phyloP scores from a whole-genome alignment of 2,113 vertebrate species.

The Campylomormyrus numenius region DNA sequence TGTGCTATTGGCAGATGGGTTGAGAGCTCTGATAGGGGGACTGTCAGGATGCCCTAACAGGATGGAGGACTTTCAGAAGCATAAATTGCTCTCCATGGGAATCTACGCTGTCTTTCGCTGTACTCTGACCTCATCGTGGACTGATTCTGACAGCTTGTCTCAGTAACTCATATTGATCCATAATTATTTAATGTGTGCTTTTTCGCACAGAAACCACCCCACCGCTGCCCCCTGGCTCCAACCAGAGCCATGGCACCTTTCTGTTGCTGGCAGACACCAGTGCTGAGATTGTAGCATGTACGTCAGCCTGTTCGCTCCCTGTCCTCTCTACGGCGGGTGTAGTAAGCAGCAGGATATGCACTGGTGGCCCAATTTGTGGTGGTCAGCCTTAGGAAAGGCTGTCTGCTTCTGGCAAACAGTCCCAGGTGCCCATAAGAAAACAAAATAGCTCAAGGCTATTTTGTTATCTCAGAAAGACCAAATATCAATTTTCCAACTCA shows the following conservation, averaged over 20 bases:
- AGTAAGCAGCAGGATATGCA: background rate
- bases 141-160: conserved; percentile 5
- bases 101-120: background rate
- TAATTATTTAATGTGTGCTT: background rate
- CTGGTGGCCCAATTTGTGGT: background rate
- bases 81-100: background rate
- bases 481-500: background rate
- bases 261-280: background rate
- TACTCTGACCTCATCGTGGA: background rate
- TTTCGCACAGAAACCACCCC: background rate
- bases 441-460: conserved; percentile 4
- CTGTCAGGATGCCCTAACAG: background rate
- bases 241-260: background rate
- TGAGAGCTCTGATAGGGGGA: background rate
- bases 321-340: background rate
- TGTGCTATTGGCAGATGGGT: background rate
- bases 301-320: background rate
- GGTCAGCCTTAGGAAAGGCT: background rate
- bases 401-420: background rate
- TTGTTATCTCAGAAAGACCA: background rate
- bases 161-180: background rate
- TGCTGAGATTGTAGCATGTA: background rate
- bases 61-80: background rate
- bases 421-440: background rate
- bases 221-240: background rate